Evolutionary conservation across 2,797 vertebrate genomes (phyloP).

Genomic region (Crypturellus tataupa): DNA sequence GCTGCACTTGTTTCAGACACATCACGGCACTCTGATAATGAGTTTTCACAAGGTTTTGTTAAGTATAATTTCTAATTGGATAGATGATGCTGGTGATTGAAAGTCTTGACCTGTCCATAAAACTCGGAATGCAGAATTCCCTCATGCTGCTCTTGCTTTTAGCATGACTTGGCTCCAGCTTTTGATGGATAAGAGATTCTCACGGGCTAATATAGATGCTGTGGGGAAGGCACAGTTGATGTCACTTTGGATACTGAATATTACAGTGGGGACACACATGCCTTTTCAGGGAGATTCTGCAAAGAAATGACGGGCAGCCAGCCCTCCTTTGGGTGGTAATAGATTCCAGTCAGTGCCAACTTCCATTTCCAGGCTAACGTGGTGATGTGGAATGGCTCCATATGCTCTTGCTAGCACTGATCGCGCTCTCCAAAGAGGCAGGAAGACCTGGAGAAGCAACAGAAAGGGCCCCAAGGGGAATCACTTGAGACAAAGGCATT

Average conservation of each 20-base stretch:
- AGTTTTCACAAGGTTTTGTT: not conserved
- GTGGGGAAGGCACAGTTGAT: not conserved
- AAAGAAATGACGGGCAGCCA: conserved; percentile 63
- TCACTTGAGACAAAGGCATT: not conserved
- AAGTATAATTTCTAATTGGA: conserved; percentile 55
- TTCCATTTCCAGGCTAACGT: conserved; percentile 65
- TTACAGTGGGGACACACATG: conserved; percentile 42
- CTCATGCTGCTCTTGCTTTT: not conserved
- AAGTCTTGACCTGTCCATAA: conserved; percentile 54
- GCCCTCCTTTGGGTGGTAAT: conserved; percentile 61
- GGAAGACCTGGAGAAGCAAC: not conserved
- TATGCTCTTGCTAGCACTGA: conserved; percentile 45
- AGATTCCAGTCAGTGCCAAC: conserved; percentile 61
- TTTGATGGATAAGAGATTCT: conserved; percentile 6
- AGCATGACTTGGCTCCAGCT: conserved; percentile 49
- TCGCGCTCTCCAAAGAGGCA: not conserved
- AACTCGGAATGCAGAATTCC: conserved; percentile 41
- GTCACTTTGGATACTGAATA: conserved; percentile 43
- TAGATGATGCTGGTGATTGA: conserved; percentile 49
- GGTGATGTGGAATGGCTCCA: conserved; percentile 70
- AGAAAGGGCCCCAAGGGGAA: not conserved
- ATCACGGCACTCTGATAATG: not conserved
- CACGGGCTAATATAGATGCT: conserved; percentile 49
- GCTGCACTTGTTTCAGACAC: not conserved
- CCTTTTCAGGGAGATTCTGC: conserved; percentile 50